Percentiles rank a stretch among this genome's conserved stretches.
phyloP scores from a whole-genome alignment of 2,113 vertebrate genomes.

The Chrysemys picta region DNA sequence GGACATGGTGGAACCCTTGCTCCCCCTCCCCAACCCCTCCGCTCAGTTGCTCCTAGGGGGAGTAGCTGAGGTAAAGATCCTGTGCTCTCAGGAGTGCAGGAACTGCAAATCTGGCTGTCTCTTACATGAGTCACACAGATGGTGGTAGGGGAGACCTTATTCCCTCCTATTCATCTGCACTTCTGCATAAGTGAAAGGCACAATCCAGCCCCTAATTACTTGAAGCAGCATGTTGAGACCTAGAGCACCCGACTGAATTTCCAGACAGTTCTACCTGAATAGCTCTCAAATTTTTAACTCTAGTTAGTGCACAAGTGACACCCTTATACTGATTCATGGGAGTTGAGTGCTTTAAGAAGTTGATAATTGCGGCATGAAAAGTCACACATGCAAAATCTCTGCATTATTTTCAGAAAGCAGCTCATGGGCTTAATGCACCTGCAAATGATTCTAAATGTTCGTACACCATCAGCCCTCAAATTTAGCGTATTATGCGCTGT shows the following conservation, averaged over 20 bases:
- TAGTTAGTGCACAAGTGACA: not conserved
- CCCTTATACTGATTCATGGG: not conserved
- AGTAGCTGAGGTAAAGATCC: not conserved
- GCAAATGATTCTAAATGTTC: not conserved
- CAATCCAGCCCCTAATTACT: not conserved
- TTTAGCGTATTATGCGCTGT: not conserved
- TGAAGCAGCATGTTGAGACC: not conserved
- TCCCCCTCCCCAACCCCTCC: not conserved
- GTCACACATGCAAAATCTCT: not conserved
- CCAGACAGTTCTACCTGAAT: not conserved
- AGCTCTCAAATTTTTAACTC: not conserved
- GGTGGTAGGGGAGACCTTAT: not conserved
- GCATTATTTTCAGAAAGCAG: not conserved
- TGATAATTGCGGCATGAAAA: accelerated
- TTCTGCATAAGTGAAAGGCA: not conserved
- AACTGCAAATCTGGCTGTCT: not conserved
- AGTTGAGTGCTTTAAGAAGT: not conserved
- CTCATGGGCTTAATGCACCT: not conserved
- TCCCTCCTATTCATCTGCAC: not conserved
- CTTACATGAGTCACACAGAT: not conserved
- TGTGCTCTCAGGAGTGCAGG: not conserved
- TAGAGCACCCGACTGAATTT: not conserved
- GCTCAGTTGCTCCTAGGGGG: not conserved
- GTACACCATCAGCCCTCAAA: not conserved
- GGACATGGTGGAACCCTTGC: not conserved